Evolutionary conservation across 2,888 invertebrate species (phyloP), one percentile per base, ranked within the genome.

Genomic region (Neocrepidodera transversa): DNA sequence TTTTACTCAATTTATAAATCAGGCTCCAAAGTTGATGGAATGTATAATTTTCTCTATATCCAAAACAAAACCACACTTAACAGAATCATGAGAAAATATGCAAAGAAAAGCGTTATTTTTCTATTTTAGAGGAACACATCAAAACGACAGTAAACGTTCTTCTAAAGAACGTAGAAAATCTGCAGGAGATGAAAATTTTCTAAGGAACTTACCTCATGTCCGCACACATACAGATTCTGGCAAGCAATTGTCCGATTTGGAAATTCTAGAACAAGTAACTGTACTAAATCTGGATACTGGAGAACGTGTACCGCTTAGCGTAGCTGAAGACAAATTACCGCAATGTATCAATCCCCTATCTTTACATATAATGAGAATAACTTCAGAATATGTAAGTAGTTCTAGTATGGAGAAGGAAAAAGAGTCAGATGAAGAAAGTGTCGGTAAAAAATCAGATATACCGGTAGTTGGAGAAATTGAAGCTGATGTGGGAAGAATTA

Each of bases 311-410:
- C 95, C 97, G n/a, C 82, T 97, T 60, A 95, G 94, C 76, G 90
- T 92, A 71, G 96, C 97, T 1, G 97, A 97, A 77, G 95, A 96
- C 77, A 94, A 94, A 80, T 81, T 94, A 66, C 94, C 94, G 0
- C 90, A 91, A 75, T 92, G 94, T 78, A 90, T 95, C 76, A 97
- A 97, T 83, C 97, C 97, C 2, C 84, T 97, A 58, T 94, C 95
- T 14, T 82, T 97, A 67, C 97, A 97, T 80, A 96, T 97, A 76
- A 94, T 97, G 89, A 84, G 95, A 60, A 82, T 95, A 57, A 95
- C 95, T 0, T 93, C 94, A 0, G 94, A 96, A 81, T 96, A 94
- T 78, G 91, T 92, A 69, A 91, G 88, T 66, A 87, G 77, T 50
- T 78, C 78, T 20, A 85, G 83, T 68, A 78, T 85, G 68, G 85